These are phyloP conservation scores for Apodemia hepburni DNA, from an alignment of 2,888 invertebrate genomes.

Conservation along the genomic window DNA sequence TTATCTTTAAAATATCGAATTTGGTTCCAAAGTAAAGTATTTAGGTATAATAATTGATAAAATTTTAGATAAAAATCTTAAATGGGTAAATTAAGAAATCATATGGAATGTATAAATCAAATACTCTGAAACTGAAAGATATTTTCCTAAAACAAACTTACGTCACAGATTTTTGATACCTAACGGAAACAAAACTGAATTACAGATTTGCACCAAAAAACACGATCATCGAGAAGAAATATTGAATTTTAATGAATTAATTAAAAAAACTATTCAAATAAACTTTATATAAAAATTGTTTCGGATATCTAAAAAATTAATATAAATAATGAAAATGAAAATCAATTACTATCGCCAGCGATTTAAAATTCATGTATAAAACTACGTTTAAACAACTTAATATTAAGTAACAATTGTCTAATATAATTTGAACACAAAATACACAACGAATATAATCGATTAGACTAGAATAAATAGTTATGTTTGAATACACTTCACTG, in stretches of 20 bases:
- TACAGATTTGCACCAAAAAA: background rate
- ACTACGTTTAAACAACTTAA: background rate
- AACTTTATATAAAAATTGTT: too few species aligned
- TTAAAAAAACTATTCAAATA: background rate
- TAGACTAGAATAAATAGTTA: constrained; percentile 7
- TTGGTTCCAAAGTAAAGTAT: too few species aligned
- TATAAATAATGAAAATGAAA: background rate
- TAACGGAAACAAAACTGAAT: background rate
- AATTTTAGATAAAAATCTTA: too few species aligned
- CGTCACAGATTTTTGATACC: background rate
- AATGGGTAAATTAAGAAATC: too few species aligned
- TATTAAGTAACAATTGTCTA: constrained; percentile 2
- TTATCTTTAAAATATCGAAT: too few species aligned
- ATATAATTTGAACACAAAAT: constrained; percentile 15
- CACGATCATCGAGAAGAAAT: background rate
- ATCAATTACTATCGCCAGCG: background rate
- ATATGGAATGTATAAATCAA: too few species aligned
- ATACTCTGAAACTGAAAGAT: too few species aligned
- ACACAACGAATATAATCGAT: constrained; percentile 1
- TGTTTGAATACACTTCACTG: constrained; percentile 75
- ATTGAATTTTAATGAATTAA: background rate
- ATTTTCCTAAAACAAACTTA: too few species aligned
- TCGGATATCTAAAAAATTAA: background rate
- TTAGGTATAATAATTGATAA: too few species aligned
- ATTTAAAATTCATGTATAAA: background rate